Percentiles rank a stretch among this genome's conserved stretches.
These are phyloP conservation scores for Chionomys nivalis DNA, from an alignment of 2,113 vertebrate species.

Conservation along the genomic window DNA sequence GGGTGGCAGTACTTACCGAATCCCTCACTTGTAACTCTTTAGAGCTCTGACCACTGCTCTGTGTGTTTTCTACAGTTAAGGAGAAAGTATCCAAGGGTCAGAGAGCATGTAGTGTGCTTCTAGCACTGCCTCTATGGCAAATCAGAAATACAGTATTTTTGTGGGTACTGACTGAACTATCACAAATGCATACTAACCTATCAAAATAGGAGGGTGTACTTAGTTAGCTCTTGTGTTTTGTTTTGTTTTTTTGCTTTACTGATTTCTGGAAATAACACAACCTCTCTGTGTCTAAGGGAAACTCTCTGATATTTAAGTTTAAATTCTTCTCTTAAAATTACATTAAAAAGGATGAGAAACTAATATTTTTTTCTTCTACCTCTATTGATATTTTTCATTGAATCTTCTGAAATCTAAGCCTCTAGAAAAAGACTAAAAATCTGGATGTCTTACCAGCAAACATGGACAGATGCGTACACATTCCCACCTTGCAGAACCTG, in stretches of 20 bases:
- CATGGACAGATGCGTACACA: conserved; percentile 60
- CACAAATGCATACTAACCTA: conserved; percentile 54
- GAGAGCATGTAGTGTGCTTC: neutral
- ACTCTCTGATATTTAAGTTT: conserved; percentile 48
- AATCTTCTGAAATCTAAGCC: conserved; percentile 56
- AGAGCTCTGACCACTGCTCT: neutral
- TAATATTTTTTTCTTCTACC: conserved; percentile 3
- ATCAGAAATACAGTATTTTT: neutral
- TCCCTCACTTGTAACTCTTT: neutral
- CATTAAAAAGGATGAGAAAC: neutral
- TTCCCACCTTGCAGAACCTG: conserved; percentile 63
- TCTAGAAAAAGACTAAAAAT: conserved; percentile 44
- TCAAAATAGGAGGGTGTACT: conserved; percentile 58
- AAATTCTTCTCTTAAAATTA: conserved; percentile 33
- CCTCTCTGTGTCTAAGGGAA: conserved; percentile 66
- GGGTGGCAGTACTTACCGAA: neutral
- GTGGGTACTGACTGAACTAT: conserved; percentile 47
- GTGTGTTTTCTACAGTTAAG: conserved; percentile 9
- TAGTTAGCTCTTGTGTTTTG: conserved; percentile 65
- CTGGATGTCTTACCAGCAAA: conserved; percentile 31
- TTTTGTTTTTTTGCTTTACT: neutral
- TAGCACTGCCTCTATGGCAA: neutral
- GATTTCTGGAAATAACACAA: conserved; percentile 57
- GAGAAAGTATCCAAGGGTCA: conserved; percentile 7
- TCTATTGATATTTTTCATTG: conserved; percentile 32